phyloP scores from a whole-genome alignment of 2,797 vertebrate species.

The Urocyon cinereoargenteus region DNA sequence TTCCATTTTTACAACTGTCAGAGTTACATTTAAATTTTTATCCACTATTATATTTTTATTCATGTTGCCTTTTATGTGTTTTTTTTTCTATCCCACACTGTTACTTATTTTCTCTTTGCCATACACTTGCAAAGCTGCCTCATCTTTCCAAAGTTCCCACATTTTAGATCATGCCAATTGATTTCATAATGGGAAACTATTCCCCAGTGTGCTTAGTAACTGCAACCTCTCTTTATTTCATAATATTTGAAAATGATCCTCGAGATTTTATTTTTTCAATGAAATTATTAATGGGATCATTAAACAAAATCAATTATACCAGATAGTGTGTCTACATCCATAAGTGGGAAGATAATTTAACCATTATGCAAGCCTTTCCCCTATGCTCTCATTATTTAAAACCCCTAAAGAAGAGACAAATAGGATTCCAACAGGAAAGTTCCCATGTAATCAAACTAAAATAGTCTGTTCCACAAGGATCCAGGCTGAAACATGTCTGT shows the following conservation, averaged over 20 bases:
- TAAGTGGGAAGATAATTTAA: constrained; percentile 51
- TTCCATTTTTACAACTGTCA: constrained; percentile 41
- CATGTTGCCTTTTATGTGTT: background rate
- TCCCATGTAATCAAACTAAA: background rate
- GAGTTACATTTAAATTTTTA: constrained; percentile 11
- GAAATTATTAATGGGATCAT: constrained; percentile 70
- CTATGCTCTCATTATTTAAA: constrained; percentile 61
- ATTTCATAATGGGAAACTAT: background rate
- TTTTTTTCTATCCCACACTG: background rate
- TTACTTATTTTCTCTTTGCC: constrained; percentile 40
- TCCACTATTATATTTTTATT: constrained; percentile 19
- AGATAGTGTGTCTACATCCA: background rate
- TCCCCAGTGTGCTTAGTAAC: constrained; percentile 9
- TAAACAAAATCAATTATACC: constrained; percentile 63
- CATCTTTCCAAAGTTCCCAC: background rate
- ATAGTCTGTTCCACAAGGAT: background rate
- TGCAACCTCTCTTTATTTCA: constrained; percentile 49
- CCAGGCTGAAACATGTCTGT: background rate
- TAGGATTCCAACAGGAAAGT: background rate
- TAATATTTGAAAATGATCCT: constrained; percentile 65
- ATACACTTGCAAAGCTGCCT: background rate
- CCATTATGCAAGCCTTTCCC: background rate
- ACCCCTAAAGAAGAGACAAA: constrained; percentile 16
- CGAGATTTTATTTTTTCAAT: constrained; percentile 40
- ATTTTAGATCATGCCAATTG: constrained; percentile 18